Conservation (phyloP, 2,113 vertebrate genomes). For the Plectropomus leopardus region DNA sequence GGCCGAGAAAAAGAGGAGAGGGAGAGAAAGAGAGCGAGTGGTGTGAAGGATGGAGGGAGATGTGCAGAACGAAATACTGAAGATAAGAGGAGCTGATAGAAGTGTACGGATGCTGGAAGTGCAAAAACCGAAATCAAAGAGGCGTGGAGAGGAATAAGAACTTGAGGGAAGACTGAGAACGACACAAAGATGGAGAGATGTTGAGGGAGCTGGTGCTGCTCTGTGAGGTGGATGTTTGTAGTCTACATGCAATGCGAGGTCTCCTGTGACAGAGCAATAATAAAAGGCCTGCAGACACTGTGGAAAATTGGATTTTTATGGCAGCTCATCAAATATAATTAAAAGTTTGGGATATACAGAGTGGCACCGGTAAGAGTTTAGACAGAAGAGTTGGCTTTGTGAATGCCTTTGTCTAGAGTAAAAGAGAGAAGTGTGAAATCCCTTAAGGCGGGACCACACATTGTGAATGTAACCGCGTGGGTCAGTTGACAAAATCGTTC, state of each 20-base stretch:
- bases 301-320: constrained; percentile 76
- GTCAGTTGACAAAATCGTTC: background rate
- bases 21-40: background rate
- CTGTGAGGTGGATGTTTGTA: constrained; percentile 21
- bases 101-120: background rate
- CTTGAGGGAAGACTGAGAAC: background rate
- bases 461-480: background rate
- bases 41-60: constrained; percentile 15
- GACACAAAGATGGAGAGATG: constrained; percentile 14
- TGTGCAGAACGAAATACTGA: background rate
- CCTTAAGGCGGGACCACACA: background rate
- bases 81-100: constrained; percentile 29
- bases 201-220: background rate
- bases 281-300: constrained; percentile 57
- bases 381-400: constrained; percentile 33
- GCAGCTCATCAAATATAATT: constrained; percentile 80
- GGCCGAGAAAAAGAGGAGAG: constrained; percentile 28
- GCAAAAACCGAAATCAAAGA: constrained; percentile 7
- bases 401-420: constrained; percentile 23
- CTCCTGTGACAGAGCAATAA: constrained; percentile 53
- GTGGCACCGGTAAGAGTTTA: constrained; percentile 32
- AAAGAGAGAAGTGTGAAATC: constrained; percentile 1
- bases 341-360: constrained; percentile 70
- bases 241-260: constrained; percentile 26
- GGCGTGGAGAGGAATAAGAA: background rate